phyloP scores from a whole-genome alignment of 2,888 invertebrate genomes.

The Agrilus cyanescens region DNA sequence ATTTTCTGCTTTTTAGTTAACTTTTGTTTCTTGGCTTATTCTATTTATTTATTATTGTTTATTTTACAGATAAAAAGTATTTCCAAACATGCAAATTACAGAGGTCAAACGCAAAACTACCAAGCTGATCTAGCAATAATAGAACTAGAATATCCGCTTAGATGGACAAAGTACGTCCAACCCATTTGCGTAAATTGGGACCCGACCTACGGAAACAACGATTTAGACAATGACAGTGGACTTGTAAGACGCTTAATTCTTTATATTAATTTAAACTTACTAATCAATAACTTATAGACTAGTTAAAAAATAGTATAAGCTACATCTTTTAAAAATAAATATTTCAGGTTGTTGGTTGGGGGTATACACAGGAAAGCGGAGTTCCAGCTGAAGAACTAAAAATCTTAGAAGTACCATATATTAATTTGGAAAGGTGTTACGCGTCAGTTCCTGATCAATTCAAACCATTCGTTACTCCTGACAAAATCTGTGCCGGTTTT shows the following conservation, averaged over 20 bases:
- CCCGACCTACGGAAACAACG: slow-evolving; percentile 10
- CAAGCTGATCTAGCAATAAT: slow-evolving; percentile 29
- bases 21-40: too few relatives aligned
- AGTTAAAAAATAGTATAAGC: neutral
- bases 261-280: neutral
- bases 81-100: slow-evolving; percentile 16
- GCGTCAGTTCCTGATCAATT: slow-evolving; percentile 9
- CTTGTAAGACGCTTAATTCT: slow-evolving; percentile 16
- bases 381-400: slow-evolving; percentile 20
- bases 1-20: too few relatives aligned
- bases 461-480: slow-evolving; percentile 18
- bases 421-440: slow-evolving; percentile 15
- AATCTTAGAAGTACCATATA: slow-evolving; percentile 15
- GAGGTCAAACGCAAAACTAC: slow-evolving; percentile 20
- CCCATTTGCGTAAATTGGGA: slow-evolving; percentile 30
- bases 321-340: neutral
- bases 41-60: neutral
- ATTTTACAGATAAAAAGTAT: slow-evolving; percentile 18
- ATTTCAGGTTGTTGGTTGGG: slow-evolving; percentile 27
- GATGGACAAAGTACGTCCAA: slow-evolving; percentile 24
- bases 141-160: slow-evolving; percentile 22
- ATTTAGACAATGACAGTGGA: slow-evolving; percentile 12
- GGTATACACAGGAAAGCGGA: slow-evolving; percentile 19
- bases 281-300: neutral
- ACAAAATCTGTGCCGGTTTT: slow-evolving; percentile 29